Conservation (phyloP, 2,888 invertebrate species). For the Corbicula japonica region DNA sequence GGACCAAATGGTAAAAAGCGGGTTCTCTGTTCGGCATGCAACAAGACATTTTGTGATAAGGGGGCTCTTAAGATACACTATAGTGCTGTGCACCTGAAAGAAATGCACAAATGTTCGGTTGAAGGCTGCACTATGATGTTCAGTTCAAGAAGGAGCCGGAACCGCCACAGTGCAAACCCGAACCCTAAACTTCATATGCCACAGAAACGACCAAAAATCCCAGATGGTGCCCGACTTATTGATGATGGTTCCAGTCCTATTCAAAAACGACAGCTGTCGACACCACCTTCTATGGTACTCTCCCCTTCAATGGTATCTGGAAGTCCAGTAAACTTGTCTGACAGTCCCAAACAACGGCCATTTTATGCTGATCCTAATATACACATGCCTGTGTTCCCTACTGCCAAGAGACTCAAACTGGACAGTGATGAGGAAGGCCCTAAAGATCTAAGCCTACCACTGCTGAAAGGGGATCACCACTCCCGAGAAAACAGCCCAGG, state of each 20-base stretch:
- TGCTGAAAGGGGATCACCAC: constrained; percentile 27
- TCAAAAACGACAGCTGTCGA: constrained; percentile 61
- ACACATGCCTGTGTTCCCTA: constrained; percentile 78
- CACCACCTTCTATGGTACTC: constrained; percentile 75
- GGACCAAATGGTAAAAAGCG: constrained; percentile 92
- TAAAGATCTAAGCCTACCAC: constrained; percentile 72
- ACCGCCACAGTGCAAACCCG: constrained; percentile 98
- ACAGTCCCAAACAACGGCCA: constrained; percentile 73
- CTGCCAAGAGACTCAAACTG: constrained; percentile 79
- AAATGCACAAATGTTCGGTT: constrained; percentile 99
- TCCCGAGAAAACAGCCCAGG: constrained; percentile 50
- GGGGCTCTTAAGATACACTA: constrained; percentile 99
- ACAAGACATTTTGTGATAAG: constrained; percentile 99
- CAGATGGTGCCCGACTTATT: constrained; percentile 87
- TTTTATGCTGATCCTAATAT: constrained; percentile 79
- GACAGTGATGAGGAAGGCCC: constrained; percentile 74
- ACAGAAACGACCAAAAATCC: constrained; percentile 93
- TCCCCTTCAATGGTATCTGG: constrained; percentile 66
- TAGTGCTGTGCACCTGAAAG: constrained; percentile 98
- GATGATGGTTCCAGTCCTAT: constrained; percentile 70
- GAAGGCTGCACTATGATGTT: constrained; percentile 99
- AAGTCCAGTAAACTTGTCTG: constrained; percentile 68
- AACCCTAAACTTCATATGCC: constrained; percentile 99
- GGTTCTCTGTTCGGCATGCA: constrained; percentile 98
- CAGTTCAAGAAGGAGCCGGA: constrained; percentile 97